Base-by-base conservation (phyloP, 2,797 vertebrate species). In the Thamnophis elegans region DNA sequence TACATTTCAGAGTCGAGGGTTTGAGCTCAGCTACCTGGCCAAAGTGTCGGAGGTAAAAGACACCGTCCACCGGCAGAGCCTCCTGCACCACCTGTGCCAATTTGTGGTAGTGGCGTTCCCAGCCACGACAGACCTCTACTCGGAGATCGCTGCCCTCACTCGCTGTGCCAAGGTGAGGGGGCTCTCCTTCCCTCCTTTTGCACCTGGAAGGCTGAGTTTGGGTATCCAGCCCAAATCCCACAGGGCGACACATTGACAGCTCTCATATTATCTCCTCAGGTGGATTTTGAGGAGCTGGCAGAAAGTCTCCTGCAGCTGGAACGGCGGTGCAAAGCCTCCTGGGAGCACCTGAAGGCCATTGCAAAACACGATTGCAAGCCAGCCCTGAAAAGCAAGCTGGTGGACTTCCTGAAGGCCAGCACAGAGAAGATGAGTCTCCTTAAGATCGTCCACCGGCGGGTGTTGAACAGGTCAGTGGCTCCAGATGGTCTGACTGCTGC, bases 1-100 rank as follows among this genome's bases (percentile, higher is more conserved):
- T 36, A 0, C 16, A 7, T 98, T 97, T 95, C 96, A 99, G 99
- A 99, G 98, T 86, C 98, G 98, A 92, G 99, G 99, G 93, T 99
- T 99, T 94, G 99, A 99, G 94, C 98, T 99, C 93, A 96, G 97
- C 95, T 99, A 99, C 97, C 97, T 99, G 97, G 98, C 99, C 97
- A 99, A 99, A 96, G 99, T 99, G 93, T 98, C 98, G 0, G 99
- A 99, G 97, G 99, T 99, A 96, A 99, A 99, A 96, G 99, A 99
- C 97, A 99, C 99, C 0, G 98, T 99, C 28, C 99, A 99, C 89
- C 98, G 99, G 62, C 99, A 99, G 97, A 98, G 99, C 59, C 97
- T 99, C 91, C 98, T 99, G 32, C 97, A 99, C 95, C 99, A 99
- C 93, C 98, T 98, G 95, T 99, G 98, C 96, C 98, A 97, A 95